These are phyloP conservation scores for Sphyrna mokarran DNA, from an alignment of 2,113 vertebrate genomes.

Conservation along the genomic window DNA sequence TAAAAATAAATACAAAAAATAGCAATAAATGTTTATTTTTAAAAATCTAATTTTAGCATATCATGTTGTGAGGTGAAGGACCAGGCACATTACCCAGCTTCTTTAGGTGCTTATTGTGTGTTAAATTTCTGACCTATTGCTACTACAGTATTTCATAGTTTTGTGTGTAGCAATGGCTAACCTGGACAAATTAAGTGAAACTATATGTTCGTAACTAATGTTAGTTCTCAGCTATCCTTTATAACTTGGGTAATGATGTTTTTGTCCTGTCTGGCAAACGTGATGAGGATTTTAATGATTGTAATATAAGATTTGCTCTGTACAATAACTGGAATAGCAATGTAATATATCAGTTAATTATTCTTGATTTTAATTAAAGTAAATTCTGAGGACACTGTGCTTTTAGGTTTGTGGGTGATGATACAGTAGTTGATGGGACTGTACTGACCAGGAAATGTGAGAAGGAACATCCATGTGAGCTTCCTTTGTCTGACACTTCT, in stretches of 20 bases:
- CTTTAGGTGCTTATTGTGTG: constrained; percentile 53
- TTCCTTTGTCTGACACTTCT: constrained; percentile 81
- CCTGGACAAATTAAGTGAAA: constrained; percentile 28
- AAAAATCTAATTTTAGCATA: constrained; percentile 92
- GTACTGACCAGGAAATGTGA: constrained; percentile 60
- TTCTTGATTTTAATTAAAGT: constrained; percentile 84
- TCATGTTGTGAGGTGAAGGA: constrained; percentile 90
- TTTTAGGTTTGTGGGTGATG: constrained; percentile 76
- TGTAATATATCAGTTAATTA: constrained; percentile 83
- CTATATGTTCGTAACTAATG: constrained; percentile 32
- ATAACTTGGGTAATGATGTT: constrained; percentile 87
- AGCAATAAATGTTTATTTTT: constrained; percentile 99
- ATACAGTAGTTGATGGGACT: constrained; percentile 78
- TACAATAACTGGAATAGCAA: constrained; percentile 96
- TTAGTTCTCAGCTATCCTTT: constrained; percentile 39
- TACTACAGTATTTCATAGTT: constrained; percentile 46
- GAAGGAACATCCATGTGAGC: constrained; percentile 68
- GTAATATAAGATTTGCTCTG: constrained; percentile 81
- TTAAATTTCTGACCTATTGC: constrained; percentile 32
- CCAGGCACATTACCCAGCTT: constrained; percentile 83
- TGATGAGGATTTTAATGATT: constrained; percentile 86
- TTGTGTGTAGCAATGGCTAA: constrained; percentile 40
- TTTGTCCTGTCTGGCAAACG: constrained; percentile 82
- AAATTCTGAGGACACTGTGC: constrained; percentile 75
- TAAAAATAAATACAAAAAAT: constrained; percentile 67